Evolutionary conservation across 2,797 vertebrate genomes (phyloP), one percentile per base, ranked within the genome.

Genomic region (Knipowitschia caucasica): DNA sequence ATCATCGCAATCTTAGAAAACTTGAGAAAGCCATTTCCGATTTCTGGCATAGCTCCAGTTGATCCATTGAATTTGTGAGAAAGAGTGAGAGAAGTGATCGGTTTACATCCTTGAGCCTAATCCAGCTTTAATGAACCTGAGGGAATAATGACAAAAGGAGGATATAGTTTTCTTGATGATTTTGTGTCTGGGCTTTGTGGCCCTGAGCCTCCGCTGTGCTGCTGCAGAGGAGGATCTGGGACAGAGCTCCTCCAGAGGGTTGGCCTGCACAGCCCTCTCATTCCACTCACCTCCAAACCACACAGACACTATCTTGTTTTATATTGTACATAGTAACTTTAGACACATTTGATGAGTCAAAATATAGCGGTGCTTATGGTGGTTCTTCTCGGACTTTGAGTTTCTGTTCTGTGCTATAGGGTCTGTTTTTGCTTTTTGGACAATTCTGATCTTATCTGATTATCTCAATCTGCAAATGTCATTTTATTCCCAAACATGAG

Each of bases 161-260:
- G 73, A 61, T 69, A 64, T 67, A 70, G 50, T 61, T 65, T 60
- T 73, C 49, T 36, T 77, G 68, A 71, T 63, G 58, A 55, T 31
- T 53, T 29, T 24, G 12, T 21, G 18, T 9, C 36, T 21, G 17
- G 17, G 23, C 62, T 50, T 49, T 4, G 21, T 56, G 46, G 55
- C 62, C 27, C 43, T 35, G 25, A 64, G 53, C 60, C 38, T 59
- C 21, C 2, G 27, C 45, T 67, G 50, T 65, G 62, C 62, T 69
- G 69, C 75, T 74, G 72, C 70, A 49, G 51, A 72, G 73, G 70
- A 83, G 64, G 68, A 84, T 81, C 63, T 81, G 85, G 85, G 79
- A 58, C 80, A 63, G 67, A 64, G 5, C n/a, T 53, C 59, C 47
- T 58, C 54, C 26, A 34, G 59, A 64, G 56, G 66, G 54, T 62